Evolutionary conservation across 1,140 invertebrate species (phyloP), one percentile per base, ranked within the genome.

Genomic region (Riptortus pedestris): DNA sequence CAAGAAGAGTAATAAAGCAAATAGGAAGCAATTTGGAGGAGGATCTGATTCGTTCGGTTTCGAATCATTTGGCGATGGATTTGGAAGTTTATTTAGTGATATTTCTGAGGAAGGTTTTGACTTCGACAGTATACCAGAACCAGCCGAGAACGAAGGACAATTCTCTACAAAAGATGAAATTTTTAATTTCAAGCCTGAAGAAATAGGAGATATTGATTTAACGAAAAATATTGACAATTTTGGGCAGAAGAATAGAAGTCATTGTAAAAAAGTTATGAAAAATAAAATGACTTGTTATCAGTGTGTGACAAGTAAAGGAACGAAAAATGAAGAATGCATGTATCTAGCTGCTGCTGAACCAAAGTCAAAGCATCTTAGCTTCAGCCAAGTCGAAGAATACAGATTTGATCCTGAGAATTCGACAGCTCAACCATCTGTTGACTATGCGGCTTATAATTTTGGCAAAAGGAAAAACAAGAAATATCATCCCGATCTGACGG

Each of bases 271-370:
- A 70, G 75, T 82, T 0, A 77, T 81, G 62, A 83, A 83, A 67
- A 81, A 85, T 66, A 81, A 82, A 28, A 86, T 87, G 84, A 87
- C 85, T 3, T 88, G 86, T 72, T 87, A 82, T 72, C 77, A 82
- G 63, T 88, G 86, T 69, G 69, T 79, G 0, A 83, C 86, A 65
- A 79, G 83, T 38, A 78, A 78, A 45, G 84, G 83, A 2, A 74
- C 83, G 22, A 80, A 82, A 70, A 80, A 86, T 67, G 85, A 88
- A 73, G 85, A 87, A 73, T 88, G 85, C 69, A 86, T 85, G 78
- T 86, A 82, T 72, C 78, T 87, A 1, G 83, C 81, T 7, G 81
- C 72, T 1, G 72, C 71, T 0, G 69, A 71, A 22, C 70, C 71
- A 1, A 65, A 67, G 43, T 60, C 43, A 12, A 69, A 71, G 60